Evolutionary conservation across 2,888 invertebrate species (phyloP).

Genomic region (Troilus luridus): DNA sequence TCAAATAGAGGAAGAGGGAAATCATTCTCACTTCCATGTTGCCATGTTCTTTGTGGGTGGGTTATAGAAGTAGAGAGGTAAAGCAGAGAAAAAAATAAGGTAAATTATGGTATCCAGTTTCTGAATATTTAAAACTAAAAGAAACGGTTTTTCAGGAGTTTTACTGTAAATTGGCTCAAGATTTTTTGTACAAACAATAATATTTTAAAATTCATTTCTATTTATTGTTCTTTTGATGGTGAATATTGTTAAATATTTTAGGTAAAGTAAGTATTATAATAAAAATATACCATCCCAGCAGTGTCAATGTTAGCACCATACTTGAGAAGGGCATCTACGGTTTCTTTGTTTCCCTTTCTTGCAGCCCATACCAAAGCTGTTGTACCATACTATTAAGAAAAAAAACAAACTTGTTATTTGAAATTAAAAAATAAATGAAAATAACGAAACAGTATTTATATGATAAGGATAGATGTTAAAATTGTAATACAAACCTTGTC

Average conservation of each 20-base stretch:
- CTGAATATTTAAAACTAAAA: neutral
- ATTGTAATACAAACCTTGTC: constrained; percentile 78
- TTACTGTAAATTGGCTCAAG: neutral
- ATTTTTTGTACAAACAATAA: neutral
- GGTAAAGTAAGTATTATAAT: neutral
- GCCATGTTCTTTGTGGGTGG: too few species aligned
- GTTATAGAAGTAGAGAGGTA: neutral
- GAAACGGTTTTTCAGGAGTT: neutral
- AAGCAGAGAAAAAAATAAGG: neutral
- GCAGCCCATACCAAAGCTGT: constrained; percentile 97
- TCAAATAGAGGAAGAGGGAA: too few species aligned
- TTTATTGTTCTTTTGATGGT: neutral
- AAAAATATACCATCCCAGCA: constrained; percentile 83
- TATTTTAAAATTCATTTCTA: neutral
- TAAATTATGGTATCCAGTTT: neutral
- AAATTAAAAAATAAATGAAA: neutral
- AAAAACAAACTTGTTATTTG: neutral
- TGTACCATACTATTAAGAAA: constrained; percentile 84
- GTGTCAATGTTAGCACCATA: constrained; percentile 91
- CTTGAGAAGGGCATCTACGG: constrained; percentile 85
- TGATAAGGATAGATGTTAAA: neutral
- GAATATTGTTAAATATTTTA: neutral
- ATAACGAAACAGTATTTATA: neutral
- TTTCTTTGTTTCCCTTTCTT: constrained; percentile 88
- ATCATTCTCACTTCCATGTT: too few species aligned